Evolutionary conservation across 2,797 vertebrate genomes (phyloP), one percentile per base, ranked within the genome.

Genomic region (Spinibarbus caldwelli): DNA sequence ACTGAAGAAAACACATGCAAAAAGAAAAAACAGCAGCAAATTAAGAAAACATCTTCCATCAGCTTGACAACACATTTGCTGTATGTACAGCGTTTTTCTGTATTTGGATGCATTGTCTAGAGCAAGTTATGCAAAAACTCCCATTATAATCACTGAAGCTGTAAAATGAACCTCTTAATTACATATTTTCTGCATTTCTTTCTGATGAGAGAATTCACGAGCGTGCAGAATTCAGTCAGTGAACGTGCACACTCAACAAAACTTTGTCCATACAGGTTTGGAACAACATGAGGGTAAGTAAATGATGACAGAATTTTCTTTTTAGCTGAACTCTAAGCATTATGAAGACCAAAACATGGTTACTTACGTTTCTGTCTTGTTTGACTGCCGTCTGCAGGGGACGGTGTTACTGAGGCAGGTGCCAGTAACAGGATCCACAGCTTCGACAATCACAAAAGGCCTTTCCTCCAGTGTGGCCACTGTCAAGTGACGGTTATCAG

Each of bases 381-480:
- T 99, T 94, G 96, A 97, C 86, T 99, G 98, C 77, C 97, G 96
- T 66, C 98, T 95, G 93, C 98, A 99, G 86, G 98, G 98, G 26
- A 99, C 98, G 0, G 98, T 99, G 95, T 98, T 99, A 92, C 97
- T 97, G 68, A 99, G 96, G 0, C 98, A 99, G 76, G 97, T 97
- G 0, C 98, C 98, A 0, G 97, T 97, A 87, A 91, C 88, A 0
- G 97, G 96, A 89, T 99, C 98, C 0, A 97, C 97, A 6, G 96
- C 94, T 95, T 99, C 98, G 92, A 99, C 98, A 0, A 99, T 99
- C 86, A 99, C 98, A 0, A 99, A 99, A 57, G 98, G 98, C 23
- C 97, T 92, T 91, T 99, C 98, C 90, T 99, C 98, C 88, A 99
- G 94, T 0, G 98, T 99, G 92, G 98, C 98, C 90, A 99, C 98